phyloP scores from a whole-genome alignment of 2,888 invertebrate species.

The Halictus quadricinctus region DNA sequence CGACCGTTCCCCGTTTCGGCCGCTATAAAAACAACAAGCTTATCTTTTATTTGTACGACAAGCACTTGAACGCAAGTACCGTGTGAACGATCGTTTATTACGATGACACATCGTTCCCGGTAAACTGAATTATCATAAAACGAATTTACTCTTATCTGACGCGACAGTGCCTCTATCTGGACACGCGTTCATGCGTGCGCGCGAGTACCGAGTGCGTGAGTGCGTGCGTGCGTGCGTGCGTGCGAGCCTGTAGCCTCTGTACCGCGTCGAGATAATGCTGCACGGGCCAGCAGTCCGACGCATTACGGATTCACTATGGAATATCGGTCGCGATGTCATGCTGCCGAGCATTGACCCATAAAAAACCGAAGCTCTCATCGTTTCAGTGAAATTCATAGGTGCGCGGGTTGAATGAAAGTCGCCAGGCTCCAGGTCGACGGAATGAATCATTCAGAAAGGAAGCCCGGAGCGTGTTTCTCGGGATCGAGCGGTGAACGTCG shows the following conservation, averaged over 20 bases:
- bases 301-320: conserved; percentile 20
- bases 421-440: not conserved
- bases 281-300: conserved; percentile 3
- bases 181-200: not conserved
- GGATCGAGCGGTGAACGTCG: not conserved
- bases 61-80: not conserved
- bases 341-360: conserved; percentile 1
- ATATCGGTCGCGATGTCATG: not conserved
- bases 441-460: conserved; percentile 30
- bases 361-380: not conserved
- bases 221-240: not conserved
- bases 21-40: not conserved
- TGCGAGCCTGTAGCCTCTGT: conserved; percentile 1
- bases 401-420: conserved; percentile 37
- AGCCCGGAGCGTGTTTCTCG: not conserved
- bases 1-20: not conserved
- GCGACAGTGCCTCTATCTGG: not conserved
- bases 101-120: conserved; percentile 10
- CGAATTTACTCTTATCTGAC: conserved; percentile 31
- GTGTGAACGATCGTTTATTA: not conserved
- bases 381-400: conserved; percentile 12
- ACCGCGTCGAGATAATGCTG: conserved; percentile 45
- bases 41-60: not conserved
- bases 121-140: conserved; percentile 22
- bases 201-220: not conserved